Evolutionary conservation across 1,140 invertebrate genomes (phyloP).

Genomic region (Octopus sinensis): DNA sequence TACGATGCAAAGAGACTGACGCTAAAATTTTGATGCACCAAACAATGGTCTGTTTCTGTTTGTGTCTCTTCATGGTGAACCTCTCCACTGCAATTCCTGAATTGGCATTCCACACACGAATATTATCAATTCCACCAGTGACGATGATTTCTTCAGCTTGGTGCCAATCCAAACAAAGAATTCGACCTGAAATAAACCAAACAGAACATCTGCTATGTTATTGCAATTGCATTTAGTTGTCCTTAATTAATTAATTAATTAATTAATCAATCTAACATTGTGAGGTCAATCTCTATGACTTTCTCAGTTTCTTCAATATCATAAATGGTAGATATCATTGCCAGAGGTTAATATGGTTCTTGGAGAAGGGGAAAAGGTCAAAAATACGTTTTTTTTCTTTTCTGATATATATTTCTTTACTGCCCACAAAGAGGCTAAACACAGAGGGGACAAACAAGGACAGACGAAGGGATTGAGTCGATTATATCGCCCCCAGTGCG

Average conservation of each 20-base stretch:
- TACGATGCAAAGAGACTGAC: constrained; percentile 27
- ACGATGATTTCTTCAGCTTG: constrained; percentile 72
- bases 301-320: no score
- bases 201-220: not conserved
- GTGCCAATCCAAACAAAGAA: constrained; percentile 84
- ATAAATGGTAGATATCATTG: no score
- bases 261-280: no score
- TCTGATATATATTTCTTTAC: no score
- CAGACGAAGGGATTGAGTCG: no score
- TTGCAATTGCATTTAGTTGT: not conserved
- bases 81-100: constrained; percentile 79
- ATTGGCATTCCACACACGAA: constrained; percentile 81
- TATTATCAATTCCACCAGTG: constrained; percentile 78
- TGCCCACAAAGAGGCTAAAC: no score
- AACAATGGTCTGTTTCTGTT: constrained; percentile 71
- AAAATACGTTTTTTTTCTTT: no score
- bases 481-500: no score
- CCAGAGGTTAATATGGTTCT: no score
- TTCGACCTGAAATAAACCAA: constrained; percentile 62
- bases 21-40: constrained; percentile 77
- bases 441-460: no score
- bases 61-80: constrained; percentile 68
- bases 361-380: no score
- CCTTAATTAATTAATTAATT: not conserved
- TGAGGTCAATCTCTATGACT: no score